These are phyloP conservation scores for Antedon bifida DNA, from an alignment of 35 echinoderm and acorn worm species.

Conservation along the genomic window DNA sequence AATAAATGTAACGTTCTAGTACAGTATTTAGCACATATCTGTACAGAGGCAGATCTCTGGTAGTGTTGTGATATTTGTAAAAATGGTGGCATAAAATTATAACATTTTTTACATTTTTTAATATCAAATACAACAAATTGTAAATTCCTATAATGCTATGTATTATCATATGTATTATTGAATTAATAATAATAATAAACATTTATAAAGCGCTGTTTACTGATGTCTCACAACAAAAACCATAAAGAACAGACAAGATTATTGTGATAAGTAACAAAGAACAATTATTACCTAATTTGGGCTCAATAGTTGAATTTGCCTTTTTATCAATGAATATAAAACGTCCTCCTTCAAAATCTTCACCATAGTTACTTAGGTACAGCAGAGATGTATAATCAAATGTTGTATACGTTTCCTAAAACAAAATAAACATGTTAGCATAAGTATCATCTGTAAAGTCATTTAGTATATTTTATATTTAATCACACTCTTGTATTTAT, in stretches of 20 bases:
- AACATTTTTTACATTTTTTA: too few relatives aligned
- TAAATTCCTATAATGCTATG: too few relatives aligned
- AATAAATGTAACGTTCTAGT: too few relatives aligned
- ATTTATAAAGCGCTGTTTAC: too few relatives aligned
- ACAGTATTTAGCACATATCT: too few relatives aligned
- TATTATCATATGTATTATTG: too few relatives aligned
- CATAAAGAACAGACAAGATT: too few relatives aligned
- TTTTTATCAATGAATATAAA: slow-evolving; percentile 82
- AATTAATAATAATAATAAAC: too few relatives aligned
- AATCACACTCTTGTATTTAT: background rate
- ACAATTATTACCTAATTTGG: slow-evolving; percentile 55
- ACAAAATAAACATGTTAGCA: background rate
- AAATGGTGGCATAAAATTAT: too few relatives aligned
- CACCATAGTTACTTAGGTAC: slow-evolving; percentile 66
- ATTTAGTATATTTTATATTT: background rate
- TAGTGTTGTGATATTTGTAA: too few relatives aligned
- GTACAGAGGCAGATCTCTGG: background rate
- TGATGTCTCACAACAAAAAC: too few relatives aligned
- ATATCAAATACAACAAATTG: too few relatives aligned
- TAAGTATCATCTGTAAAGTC: background rate
- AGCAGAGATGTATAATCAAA: slow-evolving; percentile 98
- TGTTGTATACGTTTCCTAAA: slow-evolving; percentile 72
- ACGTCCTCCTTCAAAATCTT: slow-evolving; percentile 73
- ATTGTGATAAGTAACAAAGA: background rate
- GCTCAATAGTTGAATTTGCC: slow-evolving; percentile 73